These are phyloP conservation scores for Carollia perspicillata DNA, from an alignment of 2,113 vertebrate genomes.

Conservation along the genomic window DNA sequence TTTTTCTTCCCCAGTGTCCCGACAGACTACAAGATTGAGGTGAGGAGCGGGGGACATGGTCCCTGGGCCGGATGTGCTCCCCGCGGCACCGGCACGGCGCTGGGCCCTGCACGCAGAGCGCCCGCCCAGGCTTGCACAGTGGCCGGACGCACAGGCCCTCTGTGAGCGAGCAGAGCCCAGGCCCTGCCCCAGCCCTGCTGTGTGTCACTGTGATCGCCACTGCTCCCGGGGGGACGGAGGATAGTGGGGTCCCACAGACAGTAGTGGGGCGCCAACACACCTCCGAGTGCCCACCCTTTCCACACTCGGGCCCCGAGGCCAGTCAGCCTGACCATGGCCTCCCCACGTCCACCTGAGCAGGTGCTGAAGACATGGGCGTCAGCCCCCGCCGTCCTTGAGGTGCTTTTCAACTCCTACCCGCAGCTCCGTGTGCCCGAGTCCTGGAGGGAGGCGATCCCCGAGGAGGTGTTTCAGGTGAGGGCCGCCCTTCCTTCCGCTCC, in stretches of 20 bases:
- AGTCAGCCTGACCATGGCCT: fast-evolving
- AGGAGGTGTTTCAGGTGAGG: slow-evolving; percentile 80
- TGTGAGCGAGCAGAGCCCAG: no score
- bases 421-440: slow-evolving; percentile 75
- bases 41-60: background rate
- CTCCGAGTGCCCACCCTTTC: fast-evolving
- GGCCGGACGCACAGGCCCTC: fast-evolving
- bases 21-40: background rate
- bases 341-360: background rate
- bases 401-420: slow-evolving; percentile 83
- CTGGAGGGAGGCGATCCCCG: slow-evolving; percentile 74
- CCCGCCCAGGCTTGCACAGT: fast-evolving
- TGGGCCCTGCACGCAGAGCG: fast-evolving
- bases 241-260: background rate
- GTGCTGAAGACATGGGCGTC: slow-evolving; percentile 79
- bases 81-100: fast-evolving
- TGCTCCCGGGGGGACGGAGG: no score
- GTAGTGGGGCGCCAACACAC: fast-evolving
- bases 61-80: background rate
- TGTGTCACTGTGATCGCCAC: fast-evolving
- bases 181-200: fast-evolving
- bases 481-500: fast-evolving
- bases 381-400: slow-evolving; percentile 72
- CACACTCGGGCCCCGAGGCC: background rate
- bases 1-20: background rate